Evolutionary conservation across 2,113 vertebrate species (phyloP).

Genomic region (Pipra filicauda): DNA sequence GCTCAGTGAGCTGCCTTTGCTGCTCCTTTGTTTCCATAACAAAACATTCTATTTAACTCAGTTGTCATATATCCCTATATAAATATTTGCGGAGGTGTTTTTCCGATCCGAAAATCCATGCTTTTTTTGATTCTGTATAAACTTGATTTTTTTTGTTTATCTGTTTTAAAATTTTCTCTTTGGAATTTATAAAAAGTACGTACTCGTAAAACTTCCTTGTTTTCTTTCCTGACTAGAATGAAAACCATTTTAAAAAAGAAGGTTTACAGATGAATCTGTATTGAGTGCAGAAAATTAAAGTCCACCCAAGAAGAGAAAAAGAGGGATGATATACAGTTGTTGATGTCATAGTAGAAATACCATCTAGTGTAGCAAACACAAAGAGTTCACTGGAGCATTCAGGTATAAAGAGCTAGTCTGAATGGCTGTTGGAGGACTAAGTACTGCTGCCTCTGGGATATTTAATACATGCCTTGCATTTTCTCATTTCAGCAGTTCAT

Average conservation of each 20-base stretch:
- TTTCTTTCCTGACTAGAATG: not conserved
- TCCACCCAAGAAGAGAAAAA: not conserved
- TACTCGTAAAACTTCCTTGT: not conserved
- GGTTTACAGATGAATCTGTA: not conserved
- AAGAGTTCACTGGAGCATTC: constrained; percentile 63
- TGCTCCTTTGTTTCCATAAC: not conserved
- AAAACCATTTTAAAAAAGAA: not conserved
- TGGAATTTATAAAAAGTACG: not conserved
- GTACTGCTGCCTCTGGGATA: constrained; percentile 65
- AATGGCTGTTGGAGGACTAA: constrained; percentile 53
- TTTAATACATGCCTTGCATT: constrained; percentile 67
- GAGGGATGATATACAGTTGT: constrained; percentile 41
- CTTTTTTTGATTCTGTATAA: not conserved
- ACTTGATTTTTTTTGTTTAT: not conserved
- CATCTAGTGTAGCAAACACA: constrained; percentile 30
- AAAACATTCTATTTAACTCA: not conserved
- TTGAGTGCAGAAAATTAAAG: not conserved
- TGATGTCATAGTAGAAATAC: constrained; percentile 55
- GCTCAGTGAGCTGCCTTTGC: not conserved
- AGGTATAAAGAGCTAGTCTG: constrained; percentile 45
- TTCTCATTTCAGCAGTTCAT: constrained; percentile 64
- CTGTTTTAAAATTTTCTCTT: not conserved
- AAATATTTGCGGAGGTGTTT: not conserved
- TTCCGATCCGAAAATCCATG: not conserved
- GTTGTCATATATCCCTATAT: not conserved